Conservation (phyloP, 2,113 vertebrate species). For the Lepus timidus region DNA sequence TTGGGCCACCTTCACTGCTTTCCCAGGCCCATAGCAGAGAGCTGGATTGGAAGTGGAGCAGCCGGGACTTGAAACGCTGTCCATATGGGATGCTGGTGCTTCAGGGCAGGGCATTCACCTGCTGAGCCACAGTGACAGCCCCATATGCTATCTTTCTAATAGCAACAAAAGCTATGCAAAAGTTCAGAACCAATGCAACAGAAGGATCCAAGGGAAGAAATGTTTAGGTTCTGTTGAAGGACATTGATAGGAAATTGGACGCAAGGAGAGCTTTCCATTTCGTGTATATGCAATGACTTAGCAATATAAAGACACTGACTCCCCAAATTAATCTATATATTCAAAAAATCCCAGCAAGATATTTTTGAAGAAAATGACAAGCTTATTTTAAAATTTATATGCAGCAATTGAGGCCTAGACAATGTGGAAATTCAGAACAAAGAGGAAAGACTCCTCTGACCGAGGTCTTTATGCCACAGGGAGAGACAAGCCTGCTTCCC, state of each 20-base stretch:
- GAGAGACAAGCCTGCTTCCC: no score
- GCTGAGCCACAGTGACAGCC: no score
- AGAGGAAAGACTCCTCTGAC: not conserved
- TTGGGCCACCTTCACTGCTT: no score
- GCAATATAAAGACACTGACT: not conserved
- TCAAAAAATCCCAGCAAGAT: not conserved
- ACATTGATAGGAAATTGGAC: not conserved
- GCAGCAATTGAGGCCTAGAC: not conserved
- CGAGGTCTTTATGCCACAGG: not conserved
- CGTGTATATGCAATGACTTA: slow-evolving; percentile 10
- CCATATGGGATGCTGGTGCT: no score
- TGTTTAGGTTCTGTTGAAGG: not conserved
- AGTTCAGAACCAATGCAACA: not conserved
- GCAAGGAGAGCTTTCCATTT: not conserved
- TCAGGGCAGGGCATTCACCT: no score
- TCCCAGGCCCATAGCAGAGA: no score
- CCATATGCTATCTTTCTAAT: not conserved
- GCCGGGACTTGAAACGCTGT: no score
- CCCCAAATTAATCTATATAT: not conserved
- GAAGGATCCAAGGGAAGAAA: not conserved
- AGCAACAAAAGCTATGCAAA: not conserved
- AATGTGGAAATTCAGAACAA: not conserved
- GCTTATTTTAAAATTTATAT: slow-evolving; percentile 20
- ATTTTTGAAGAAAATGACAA: not conserved
- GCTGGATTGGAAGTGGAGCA: no score